phyloP scores from a whole-genome alignment of 2,797 vertebrate species.

The Tamandua tetradactyla region DNA sequence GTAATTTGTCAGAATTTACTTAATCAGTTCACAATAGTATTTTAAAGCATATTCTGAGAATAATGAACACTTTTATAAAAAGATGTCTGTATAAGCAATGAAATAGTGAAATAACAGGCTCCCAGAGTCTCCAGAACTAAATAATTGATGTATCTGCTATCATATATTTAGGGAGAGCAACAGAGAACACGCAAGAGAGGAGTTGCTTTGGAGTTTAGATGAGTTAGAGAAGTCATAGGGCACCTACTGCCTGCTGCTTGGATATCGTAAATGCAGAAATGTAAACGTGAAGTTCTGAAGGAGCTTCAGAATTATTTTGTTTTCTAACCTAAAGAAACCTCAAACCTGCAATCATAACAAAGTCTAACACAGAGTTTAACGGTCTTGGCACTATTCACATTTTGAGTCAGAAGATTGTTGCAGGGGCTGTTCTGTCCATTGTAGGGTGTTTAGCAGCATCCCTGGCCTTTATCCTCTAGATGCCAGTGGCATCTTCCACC shows the following conservation, averaged over 20 bases:
- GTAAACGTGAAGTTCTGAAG: not conserved
- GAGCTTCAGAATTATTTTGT: not conserved
- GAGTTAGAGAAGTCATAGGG: not conserved
- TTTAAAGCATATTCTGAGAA: not conserved
- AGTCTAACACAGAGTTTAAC: not conserved
- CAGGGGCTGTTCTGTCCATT: fast-evolving
- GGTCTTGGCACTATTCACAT: not conserved
- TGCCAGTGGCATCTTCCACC: not conserved
- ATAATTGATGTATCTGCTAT: not conserved
- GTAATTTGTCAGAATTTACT: not conserved
- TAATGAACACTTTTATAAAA: not conserved
- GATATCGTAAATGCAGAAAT: not conserved
- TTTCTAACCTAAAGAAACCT: not conserved
- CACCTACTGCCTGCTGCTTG: no score
- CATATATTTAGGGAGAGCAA: not conserved
- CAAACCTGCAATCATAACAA: not conserved
- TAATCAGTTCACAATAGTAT: not conserved
- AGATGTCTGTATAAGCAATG: not conserved
- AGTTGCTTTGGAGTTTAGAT: not conserved
- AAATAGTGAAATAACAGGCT: not conserved
- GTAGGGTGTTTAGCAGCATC: not conserved
- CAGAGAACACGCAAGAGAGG: not conserved
- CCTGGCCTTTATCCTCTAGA: fast-evolving
- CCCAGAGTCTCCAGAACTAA: not conserved
- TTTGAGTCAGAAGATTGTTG: not conserved